phyloP scores from a whole-genome alignment of 2,797 vertebrate genomes.

The Acridotheres tristis region DNA sequence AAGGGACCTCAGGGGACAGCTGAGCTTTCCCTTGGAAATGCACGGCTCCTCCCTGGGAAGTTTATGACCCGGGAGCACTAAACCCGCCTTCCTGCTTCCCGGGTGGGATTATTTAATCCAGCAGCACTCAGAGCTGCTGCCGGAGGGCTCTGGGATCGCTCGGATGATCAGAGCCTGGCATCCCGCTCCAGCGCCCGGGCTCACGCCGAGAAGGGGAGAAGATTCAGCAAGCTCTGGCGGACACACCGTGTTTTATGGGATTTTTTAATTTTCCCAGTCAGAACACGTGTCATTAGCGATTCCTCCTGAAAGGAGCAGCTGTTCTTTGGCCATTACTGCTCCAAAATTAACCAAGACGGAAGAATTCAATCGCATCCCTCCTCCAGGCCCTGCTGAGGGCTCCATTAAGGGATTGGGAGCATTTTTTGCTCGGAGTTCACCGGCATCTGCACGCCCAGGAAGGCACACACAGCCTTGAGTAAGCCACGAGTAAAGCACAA shows the following conservation, averaged over 20 bases:
- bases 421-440: neutral
- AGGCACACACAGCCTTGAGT: neutral
- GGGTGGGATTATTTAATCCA: neutral
- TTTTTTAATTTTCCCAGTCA: neutral
- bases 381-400: neutral
- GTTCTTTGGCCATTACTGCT: conserved; percentile 14
- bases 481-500: neutral
- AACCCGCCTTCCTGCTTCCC: neutral
- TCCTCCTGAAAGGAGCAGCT: conserved; percentile 39
- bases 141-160: neutral
- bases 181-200: neutral
- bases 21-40: neutral
- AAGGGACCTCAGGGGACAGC: neutral
- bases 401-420: neutral
- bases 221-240: neutral
- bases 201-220: neutral
- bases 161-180: neutral
- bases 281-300: neutral
- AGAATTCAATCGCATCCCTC: neutral
- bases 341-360: conserved; percentile 4
- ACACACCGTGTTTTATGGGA: neutral
- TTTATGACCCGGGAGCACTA: neutral
- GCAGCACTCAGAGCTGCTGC: neutral
- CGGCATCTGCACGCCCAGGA: neutral
- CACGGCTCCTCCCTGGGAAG: neutral